Conservation (phyloP, 2,797 vertebrate genomes). For the Staurois parvus region DNA sequence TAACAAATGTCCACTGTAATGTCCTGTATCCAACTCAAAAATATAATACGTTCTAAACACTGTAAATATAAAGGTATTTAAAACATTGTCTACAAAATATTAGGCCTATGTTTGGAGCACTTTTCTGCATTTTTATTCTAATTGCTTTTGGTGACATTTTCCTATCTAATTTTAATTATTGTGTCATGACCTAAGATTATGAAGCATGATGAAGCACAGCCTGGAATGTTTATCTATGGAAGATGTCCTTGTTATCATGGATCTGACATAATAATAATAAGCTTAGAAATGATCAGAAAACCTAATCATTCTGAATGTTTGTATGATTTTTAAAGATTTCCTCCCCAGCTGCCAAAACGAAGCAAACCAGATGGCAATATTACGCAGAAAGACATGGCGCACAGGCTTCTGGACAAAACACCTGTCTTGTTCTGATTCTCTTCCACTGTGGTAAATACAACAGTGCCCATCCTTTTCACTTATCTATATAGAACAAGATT, state of each 20-base stretch:
- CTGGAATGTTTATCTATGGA: constrained; percentile 13
- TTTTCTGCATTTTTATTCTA: too few species aligned
- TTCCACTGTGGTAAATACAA: constrained; percentile 14
- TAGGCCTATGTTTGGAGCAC: too few species aligned
- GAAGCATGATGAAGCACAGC: not conserved
- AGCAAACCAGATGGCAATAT: constrained; percentile 40
- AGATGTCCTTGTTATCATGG: constrained; percentile 34
- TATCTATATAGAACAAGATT: constrained; percentile 20
- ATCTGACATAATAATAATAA: not conserved
- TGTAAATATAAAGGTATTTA: too few species aligned
- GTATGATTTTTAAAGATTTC: constrained; percentile 36
- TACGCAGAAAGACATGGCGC: constrained; percentile 43
- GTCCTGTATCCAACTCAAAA: too few species aligned
- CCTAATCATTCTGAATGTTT: constrained; percentile 27
- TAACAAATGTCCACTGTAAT: too few species aligned
- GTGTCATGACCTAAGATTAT: constrained; percentile 4
- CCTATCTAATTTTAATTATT: too few species aligned
- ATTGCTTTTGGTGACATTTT: too few species aligned
- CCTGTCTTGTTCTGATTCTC: constrained; percentile 9
- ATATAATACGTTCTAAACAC: too few species aligned
- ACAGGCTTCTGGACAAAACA: constrained; percentile 4
- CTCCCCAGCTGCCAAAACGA: constrained; percentile 44
- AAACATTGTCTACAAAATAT: too few species aligned
- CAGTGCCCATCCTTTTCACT: constrained; percentile 28
- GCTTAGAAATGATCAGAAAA: constrained; percentile 29